These are phyloP conservation scores for Lota lota DNA, from an alignment of 2,113 vertebrate species.

Conservation along the genomic window DNA sequence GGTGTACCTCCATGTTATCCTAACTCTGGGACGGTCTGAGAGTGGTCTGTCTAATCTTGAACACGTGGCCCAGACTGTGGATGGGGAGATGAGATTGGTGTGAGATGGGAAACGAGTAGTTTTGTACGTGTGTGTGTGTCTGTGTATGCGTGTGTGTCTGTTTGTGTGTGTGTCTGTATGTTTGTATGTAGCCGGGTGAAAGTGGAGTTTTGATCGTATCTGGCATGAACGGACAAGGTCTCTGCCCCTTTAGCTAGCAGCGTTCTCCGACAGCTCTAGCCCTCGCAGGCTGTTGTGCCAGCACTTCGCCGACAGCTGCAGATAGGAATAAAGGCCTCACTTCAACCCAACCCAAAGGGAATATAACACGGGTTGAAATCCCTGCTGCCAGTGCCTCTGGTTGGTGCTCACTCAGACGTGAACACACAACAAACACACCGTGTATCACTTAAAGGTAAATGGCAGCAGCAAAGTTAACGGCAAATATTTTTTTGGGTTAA, in stretches of 20 bases:
- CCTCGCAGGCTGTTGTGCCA: slow-evolving; percentile 44
- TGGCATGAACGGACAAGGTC: slow-evolving; percentile 51
- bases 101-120: neutral
- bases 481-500: too few relatives aligned
- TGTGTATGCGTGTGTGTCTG: too few relatives aligned
- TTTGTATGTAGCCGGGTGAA: neutral
- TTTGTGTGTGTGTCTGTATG: too few relatives aligned
- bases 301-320: slow-evolving; percentile 59
- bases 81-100: slow-evolving; percentile 3
- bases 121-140: too few relatives aligned
- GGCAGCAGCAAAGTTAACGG: neutral
- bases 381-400: slow-evolving; percentile 36
- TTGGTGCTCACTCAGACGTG: slow-evolving; percentile 1
- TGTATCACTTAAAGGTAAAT: slow-evolving; percentile 28
- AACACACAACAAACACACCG: slow-evolving; percentile 2
- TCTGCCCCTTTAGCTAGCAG: slow-evolving; percentile 30
- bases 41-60: too few relatives aligned
- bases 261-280: slow-evolving; percentile 51
- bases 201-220: slow-evolving; percentile 54
- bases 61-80: neutral
- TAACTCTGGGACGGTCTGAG: too few relatives aligned
- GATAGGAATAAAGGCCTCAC: slow-evolving; percentile 57
- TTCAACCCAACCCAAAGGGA: slow-evolving; percentile 49
- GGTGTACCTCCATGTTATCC: too few relatives aligned
- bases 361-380: slow-evolving; percentile 51